Evolutionary conservation across 2,797 vertebrate genomes (phyloP), one percentile per base, ranked within the genome.

Genomic region (Tadarida brasiliensis): DNA sequence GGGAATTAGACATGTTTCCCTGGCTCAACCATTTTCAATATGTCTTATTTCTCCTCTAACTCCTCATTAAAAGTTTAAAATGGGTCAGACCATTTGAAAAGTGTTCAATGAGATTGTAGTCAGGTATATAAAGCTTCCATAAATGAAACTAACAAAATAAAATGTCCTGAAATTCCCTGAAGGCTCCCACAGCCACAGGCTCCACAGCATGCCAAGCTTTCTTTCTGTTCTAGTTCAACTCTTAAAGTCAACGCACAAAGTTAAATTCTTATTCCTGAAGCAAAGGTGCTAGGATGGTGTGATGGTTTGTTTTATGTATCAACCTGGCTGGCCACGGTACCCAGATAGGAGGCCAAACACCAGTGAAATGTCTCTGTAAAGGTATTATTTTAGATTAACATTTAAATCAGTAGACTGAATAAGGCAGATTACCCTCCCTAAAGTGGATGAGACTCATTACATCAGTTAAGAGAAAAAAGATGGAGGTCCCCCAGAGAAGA

Each of bases 81-180:
- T 35, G 35, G 17, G 73, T 70, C 22, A 78, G 76, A 85, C 11
- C n/a, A 19, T 16, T 73, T 80, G 35, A 68, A 74, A 93, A 16
- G n/a, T 74, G 93, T 90, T 92, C 68, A 88, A 11, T 56, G 87
- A 95, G 44, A 91, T 2, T 47, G 16, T 74, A 73, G 56, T 81
- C 89, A 96, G 65, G 22, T n/a, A 78, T 39, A 51, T 70, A 80
- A 85, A 87, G 20, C 28, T 56, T 91, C 63, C 73, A 85, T 82
- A 95, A 95, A 56, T 86, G 14, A 94, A 95, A 71, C 49, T 35
- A 88, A 65, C 54, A 81, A 73, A 82, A 94, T 56, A 73, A 81
- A 84, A 90, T 90, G 77, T 89, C 71, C 56, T 84, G 14, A 86
- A 63, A 51, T 59, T 63, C 68, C 7, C 0, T 22, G 33, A 67